Conservation (phyloP, 2,113 vertebrate genomes). For the Manacus vitellinus region DNA sequence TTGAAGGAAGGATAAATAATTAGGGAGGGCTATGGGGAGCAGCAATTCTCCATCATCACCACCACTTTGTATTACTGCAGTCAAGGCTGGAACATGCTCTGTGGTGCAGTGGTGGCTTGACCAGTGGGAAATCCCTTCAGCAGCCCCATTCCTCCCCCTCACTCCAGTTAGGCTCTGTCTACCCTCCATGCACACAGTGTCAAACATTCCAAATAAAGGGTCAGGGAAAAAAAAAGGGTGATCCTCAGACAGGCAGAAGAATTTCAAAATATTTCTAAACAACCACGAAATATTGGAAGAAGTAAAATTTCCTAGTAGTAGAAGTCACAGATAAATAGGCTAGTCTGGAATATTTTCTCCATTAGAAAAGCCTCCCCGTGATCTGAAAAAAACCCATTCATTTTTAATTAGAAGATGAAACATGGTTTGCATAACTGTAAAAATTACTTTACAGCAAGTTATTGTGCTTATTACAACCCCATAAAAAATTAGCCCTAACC, state of each 20-base stretch:
- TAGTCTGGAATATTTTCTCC: neutral
- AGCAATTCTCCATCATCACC: neutral
- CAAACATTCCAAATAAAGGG: neutral
- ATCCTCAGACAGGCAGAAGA: neutral
- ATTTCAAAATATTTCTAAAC: neutral
- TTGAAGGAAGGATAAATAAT: neutral
- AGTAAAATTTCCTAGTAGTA: neutral
- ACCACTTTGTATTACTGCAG: neutral
- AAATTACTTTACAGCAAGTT: neutral
- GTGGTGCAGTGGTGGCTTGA: neutral
- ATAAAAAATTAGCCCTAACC: neutral
- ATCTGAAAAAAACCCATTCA: neutral
- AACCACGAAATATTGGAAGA: neutral
- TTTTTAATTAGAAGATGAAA: constrained; percentile 3
- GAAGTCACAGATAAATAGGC: neutral
- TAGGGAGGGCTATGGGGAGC: neutral
- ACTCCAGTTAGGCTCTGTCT: neutral
- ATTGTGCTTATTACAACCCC: neutral
- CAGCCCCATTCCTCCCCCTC: neutral
- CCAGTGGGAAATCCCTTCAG: neutral
- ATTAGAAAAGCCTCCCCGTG: neutral
- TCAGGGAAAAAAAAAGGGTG: neutral
- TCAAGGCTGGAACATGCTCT: neutral
- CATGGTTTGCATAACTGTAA: neutral
- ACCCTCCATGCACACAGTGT: accelerated